These are phyloP conservation scores for Chelonus insularis DNA, from an alignment of 1,140 invertebrate species.

Conservation along the genomic window DNA sequence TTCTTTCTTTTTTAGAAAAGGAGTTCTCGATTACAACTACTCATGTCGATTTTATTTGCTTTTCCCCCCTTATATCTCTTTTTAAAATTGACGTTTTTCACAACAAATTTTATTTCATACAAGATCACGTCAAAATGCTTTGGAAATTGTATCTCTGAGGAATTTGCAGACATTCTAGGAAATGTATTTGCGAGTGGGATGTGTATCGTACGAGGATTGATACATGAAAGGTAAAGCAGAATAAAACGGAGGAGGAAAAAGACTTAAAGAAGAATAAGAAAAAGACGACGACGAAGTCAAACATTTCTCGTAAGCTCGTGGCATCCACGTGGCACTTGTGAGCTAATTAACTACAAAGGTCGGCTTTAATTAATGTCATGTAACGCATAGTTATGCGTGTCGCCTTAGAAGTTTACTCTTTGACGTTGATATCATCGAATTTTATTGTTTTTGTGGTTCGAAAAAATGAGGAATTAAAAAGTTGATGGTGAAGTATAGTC, in stretches of 20 bases:
- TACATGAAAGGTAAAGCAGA: neutral
- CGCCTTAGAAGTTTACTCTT: neutral
- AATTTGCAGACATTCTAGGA: neutral
- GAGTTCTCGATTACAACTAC: neutral
- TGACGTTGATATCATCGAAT: too few relatives aligned
- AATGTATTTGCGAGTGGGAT: neutral
- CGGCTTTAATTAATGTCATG: constrained; percentile 27
- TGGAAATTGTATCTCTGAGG: neutral
- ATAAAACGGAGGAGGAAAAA: neutral
- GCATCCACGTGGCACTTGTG: constrained; percentile 23
- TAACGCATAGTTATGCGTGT: constrained; percentile 22
- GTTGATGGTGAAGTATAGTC: too few relatives aligned
- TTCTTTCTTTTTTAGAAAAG: neutral
- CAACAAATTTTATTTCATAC: constrained; percentile 7
- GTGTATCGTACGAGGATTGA: neutral
- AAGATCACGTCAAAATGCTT: constrained; percentile 1
- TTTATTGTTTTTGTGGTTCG: too few relatives aligned
- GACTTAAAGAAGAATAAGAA: neutral
- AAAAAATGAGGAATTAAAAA: too few relatives aligned
- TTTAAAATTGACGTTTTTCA: neutral
- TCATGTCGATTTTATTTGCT: neutral
- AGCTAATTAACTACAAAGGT: constrained; percentile 33
- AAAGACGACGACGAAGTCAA: neutral
- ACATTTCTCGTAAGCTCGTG: neutral
- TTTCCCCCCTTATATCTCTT: neutral